These are phyloP conservation scores for Ornithoptera priamus DNA, from an alignment of 2,888 invertebrate genomes.

Conservation along the genomic window DNA sequence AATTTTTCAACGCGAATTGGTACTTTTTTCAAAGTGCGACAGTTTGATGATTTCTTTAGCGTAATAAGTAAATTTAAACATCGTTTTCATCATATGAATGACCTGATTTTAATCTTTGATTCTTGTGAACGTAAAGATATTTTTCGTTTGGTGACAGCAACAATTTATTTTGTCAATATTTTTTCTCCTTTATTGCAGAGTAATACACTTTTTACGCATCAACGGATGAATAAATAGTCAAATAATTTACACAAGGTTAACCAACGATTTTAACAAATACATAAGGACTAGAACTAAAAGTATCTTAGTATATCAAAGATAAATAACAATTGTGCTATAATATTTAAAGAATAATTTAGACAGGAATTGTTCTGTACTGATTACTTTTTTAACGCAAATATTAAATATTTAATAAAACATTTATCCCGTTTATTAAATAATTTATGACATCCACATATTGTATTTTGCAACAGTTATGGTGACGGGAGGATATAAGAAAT, in stretches of 20 bases:
- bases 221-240: neutral
- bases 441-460: too few relatives aligned
- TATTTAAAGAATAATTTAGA: too few relatives aligned
- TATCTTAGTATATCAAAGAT: too few relatives aligned
- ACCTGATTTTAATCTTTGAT: conserved; percentile 16
- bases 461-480: too few relatives aligned
- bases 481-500: too few relatives aligned
- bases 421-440: too few relatives aligned
- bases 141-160: neutral
- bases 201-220: neutral
- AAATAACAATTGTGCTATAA: too few relatives aligned
- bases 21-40: conserved; percentile 3
- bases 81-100: conserved; percentile 10
- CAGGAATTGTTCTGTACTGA: too few relatives aligned
- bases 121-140: conserved; percentile 5
- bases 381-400: too few relatives aligned
- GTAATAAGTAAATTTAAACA: conserved; percentile 24
- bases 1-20: conserved; percentile 5
- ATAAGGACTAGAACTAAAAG: too few relatives aligned
- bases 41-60: conserved; percentile 23
- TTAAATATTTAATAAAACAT: too few relatives aligned
- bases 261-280: too few relatives aligned
- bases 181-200: neutral
- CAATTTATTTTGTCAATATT: neutral
- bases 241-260: neutral